Conservation (phyloP, 2,797 vertebrate species). For the Lophius americanus region DNA sequence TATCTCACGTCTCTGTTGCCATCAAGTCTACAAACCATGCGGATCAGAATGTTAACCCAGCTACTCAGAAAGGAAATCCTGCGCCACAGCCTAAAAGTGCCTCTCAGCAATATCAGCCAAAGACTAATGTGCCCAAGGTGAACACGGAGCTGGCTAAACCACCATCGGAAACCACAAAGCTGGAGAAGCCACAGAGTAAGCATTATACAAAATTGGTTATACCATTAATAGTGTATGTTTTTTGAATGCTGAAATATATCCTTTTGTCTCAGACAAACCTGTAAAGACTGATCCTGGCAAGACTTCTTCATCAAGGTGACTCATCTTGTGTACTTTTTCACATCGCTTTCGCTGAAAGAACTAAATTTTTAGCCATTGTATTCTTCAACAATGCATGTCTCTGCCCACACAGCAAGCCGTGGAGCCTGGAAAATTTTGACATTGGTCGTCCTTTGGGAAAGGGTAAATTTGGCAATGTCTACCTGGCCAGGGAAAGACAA, state of each 20-base stretch:
- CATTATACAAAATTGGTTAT: neutral
- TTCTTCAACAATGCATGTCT: neutral
- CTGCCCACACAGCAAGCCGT: slow-evolving; percentile 82
- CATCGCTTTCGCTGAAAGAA: neutral
- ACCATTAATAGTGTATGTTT: neutral
- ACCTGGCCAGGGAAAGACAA: slow-evolving; percentile 93
- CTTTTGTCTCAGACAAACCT: slow-evolving; percentile 54
- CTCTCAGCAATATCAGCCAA: slow-evolving; percentile 48
- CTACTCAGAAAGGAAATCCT: slow-evolving; percentile 25
- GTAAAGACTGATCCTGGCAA: slow-evolving; percentile 24
- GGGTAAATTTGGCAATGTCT: slow-evolving; percentile 98
- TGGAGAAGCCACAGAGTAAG: slow-evolving; percentile 70
- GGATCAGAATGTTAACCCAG: slow-evolving; percentile 73
- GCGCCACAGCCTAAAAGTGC: slow-evolving; percentile 39
- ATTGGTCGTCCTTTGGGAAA: slow-evolving; percentile 96
- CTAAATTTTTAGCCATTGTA: neutral
- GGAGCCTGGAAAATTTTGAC: slow-evolving; percentile 96
- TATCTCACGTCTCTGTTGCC: slow-evolving; percentile 6
- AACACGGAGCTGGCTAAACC: slow-evolving; percentile 30
- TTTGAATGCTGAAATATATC: neutral
- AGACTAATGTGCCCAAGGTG: slow-evolving; percentile 15
- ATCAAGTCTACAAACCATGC: slow-evolving; percentile 33
- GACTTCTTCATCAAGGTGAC: slow-evolving; percentile 46
- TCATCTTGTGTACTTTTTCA: neutral
- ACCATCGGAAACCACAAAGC: slow-evolving; percentile 42